Evolutionary conservation across 2,797 vertebrate species (phyloP).

Genomic region (Propithecus deckenii): DNA sequence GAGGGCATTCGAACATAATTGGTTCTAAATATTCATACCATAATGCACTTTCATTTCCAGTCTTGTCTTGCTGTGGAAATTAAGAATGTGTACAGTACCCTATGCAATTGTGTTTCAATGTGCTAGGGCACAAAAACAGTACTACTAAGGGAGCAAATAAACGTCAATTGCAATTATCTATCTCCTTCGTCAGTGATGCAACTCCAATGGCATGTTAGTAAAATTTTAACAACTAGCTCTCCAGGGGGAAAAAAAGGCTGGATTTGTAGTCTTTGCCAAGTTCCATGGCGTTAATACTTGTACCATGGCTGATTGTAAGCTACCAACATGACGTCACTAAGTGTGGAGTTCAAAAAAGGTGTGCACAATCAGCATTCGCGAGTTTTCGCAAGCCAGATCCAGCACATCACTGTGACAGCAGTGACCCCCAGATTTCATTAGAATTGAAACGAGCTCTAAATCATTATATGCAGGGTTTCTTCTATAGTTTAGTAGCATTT

Average conservation of each 20-base stretch:
- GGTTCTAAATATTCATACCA: neutral
- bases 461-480: neutral
- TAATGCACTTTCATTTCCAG: neutral
- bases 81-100: neutral
- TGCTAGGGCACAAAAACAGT: neutral
- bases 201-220: neutral
- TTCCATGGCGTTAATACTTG: neutral
- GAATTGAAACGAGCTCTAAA: neutral
- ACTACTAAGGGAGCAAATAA: neutral
- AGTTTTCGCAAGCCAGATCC: neutral
- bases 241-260: neutral
- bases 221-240: neutral
- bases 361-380: neutral
- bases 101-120: neutral
- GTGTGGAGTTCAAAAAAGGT: neutral
- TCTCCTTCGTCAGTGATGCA: neutral
- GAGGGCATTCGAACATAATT: neutral
- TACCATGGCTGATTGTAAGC: neutral
- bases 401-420: neutral
- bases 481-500: neutral
- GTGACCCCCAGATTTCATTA: neutral
- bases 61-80: neutral
- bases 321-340: neutral
- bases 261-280: neutral
- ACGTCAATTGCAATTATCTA: neutral